Evolutionary conservation across 2,888 invertebrate genomes (phyloP).

Genomic region (Spilarctia lutea): DNA sequence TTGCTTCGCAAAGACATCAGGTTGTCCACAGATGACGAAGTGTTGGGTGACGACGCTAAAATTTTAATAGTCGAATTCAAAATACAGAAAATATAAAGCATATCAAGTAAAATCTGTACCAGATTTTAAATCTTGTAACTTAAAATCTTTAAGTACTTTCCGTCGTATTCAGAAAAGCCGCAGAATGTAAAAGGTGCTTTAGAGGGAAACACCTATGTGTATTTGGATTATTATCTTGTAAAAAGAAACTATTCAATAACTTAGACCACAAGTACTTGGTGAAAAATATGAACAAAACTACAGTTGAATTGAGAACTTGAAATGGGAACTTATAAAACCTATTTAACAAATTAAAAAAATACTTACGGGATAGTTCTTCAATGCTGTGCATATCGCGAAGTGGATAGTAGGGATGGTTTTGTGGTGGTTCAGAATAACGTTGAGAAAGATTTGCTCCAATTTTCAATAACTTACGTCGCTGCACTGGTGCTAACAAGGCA

Average conservation of each 20-base stretch:
- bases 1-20: conserved; percentile 84
- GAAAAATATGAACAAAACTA: not conserved
- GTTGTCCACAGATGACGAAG: conserved; percentile 91
- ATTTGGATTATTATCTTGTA: not conserved
- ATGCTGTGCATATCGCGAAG: conserved; percentile 85
- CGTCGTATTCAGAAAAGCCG: not conserved
- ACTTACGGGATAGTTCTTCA: conserved; percentile 84
- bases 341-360: not conserved
- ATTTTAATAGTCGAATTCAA: conserved; percentile 23
- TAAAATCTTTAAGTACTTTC: not conserved
- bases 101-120: too few species aligned
- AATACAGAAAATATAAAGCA: not conserved
- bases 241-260: too few species aligned
- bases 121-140: not conserved
- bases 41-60: conserved; percentile 83
- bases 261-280: not conserved
- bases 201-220: not conserved
- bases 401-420: conserved; percentile 82
- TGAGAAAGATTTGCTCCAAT: conserved; percentile 82
- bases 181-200: not conserved
- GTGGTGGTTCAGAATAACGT: conserved; percentile 88
- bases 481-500: conserved; percentile 76
- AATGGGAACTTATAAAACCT: not conserved
- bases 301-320: not conserved
- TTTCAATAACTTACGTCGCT: conserved; percentile 77